Base-by-base conservation (phyloP, 1,140 invertebrate genomes). In the Camponotus pennsylvanicus region DNA sequence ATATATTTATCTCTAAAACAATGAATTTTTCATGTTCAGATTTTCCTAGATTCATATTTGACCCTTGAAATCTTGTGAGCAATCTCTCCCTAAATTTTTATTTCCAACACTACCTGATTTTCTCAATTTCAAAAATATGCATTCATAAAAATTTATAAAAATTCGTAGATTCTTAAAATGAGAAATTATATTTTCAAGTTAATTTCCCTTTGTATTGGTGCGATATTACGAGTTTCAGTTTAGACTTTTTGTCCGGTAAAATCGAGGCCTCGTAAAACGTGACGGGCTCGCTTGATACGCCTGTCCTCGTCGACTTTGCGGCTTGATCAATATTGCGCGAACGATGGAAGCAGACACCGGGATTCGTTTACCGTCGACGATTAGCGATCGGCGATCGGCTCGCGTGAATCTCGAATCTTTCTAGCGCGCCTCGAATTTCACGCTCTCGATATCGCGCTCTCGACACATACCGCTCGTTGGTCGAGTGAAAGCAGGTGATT, bases 351-450 rank as follows among this genome's bases (percentile, higher is more conserved):
- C 75, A 15, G 32, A 21, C 18, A 21, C 42, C 21, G 63, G 49
- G 45, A 64, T 55, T 63, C 32, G 75, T 21, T 42, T 27, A 11
- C 9, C 32, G 34, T 40, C 55, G 15, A 59, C 37, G 70, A 71
- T 57, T 57, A 71, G 40, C 52, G 55, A 82, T 71, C 78, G 42
- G 40, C 52, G 55, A 82, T 71, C 78, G 42, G 34, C 64, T 70
- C n/a, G 34, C 64, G 45, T 40, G 37, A 66, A n/a, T 18, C 85
- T 66, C 78, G 67, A 59, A 63, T 42, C 37, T 52, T 52, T 70
- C 59, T 66, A 57, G 45, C 78, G 45, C 78, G 57, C 85, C 71
- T 80, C 69, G 66, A 70, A 70, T 67, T 80, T 86, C 77, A 86
- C 57, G 63, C 84, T 82, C 78, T 59, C 79, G n/a, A 83, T 70